Percentiles rank a stretch among this genome's conserved stretches.
Conservation (phyloP, 2,797 vertebrate genomes). For the Pteropus rufus region DNA sequence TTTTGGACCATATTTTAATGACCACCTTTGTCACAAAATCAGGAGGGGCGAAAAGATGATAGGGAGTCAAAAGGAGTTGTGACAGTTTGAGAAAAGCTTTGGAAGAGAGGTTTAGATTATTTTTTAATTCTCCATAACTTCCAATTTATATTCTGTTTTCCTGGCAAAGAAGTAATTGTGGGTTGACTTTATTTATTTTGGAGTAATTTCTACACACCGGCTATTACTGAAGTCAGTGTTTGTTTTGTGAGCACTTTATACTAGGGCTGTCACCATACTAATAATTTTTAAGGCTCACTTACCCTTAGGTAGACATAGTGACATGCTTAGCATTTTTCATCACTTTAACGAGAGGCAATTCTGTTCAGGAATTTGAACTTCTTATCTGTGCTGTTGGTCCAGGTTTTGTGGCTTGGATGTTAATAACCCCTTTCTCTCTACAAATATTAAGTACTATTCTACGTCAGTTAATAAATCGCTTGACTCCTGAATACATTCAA, state of each 20-base stretch:
- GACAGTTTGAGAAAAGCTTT: slow-evolving; percentile 24
- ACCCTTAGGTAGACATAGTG: neutral
- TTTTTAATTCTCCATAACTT: slow-evolving; percentile 19
- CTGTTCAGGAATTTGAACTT: slow-evolving; percentile 8
- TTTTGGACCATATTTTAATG: neutral
- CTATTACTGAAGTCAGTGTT: slow-evolving; percentile 18
- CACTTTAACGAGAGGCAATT: neutral
- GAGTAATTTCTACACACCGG: neutral
- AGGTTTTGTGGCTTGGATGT: neutral
- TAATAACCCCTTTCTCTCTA: neutral
- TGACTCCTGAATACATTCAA: neutral
- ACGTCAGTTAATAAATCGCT: neutral
- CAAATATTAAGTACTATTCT: neutral
- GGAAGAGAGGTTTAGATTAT: neutral
- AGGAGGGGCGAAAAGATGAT: neutral
- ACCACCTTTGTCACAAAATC: neutral
- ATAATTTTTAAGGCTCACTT: neutral
- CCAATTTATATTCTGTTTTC: slow-evolving; percentile 1
- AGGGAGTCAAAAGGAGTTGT: neutral
- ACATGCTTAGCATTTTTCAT: neutral
- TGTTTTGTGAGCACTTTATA: neutral
- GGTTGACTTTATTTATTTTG: slow-evolving; percentile 32
- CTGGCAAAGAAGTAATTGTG: neutral
- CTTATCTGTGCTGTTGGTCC: neutral
- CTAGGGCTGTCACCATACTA: neutral